These are phyloP conservation scores for Aphidius ervi DNA, from an alignment of 1,140 invertebrate genomes.

Conservation along the genomic window DNA sequence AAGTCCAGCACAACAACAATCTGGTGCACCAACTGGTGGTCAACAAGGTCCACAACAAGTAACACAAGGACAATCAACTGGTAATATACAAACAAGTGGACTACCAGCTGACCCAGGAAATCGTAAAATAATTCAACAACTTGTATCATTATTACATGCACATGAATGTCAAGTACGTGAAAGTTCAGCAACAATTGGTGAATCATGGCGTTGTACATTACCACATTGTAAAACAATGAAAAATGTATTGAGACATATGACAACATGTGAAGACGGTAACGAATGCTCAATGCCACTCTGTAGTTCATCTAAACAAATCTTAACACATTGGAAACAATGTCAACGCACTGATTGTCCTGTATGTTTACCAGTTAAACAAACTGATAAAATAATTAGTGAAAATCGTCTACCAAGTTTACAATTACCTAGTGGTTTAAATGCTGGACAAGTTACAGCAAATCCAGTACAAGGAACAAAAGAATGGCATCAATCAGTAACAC, in stretches of 20 bases:
- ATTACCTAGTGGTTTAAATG: slow-evolving; percentile 59
- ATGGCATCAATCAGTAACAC: slow-evolving; percentile 70
- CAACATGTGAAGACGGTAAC: slow-evolving; percentile 90
- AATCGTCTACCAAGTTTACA: slow-evolving; percentile 48
- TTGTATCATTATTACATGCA: slow-evolving; percentile 93
- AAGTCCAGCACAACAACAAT: slow-evolving; percentile 66
- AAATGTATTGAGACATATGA: slow-evolving; percentile 98
- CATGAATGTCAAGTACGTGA: slow-evolving; percentile 97
- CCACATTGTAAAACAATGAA: slow-evolving; percentile 99
- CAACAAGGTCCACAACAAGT: slow-evolving; percentile 67
- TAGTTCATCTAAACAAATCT: slow-evolving; percentile 96
- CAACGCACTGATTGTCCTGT: slow-evolving; percentile 92
- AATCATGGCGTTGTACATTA: slow-evolving; percentile 78
- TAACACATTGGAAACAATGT: slow-evolving; percentile 99
- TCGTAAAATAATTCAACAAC: slow-evolving; percentile 97
- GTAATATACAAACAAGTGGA: slow-evolving; percentile 41
- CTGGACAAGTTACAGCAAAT: slow-evolving; percentile 38
- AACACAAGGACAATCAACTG: slow-evolving; percentile 58
- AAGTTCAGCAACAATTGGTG: slow-evolving; percentile 68
- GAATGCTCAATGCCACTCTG: slow-evolving; percentile 90
- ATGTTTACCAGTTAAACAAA: slow-evolving; percentile 94
- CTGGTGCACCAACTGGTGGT: slow-evolving; percentile 62
- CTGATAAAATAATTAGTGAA: slow-evolving; percentile 63
- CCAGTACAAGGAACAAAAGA: slow-evolving; percentile 86
- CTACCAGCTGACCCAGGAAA: slow-evolving; percentile 84